These are phyloP conservation scores for Clytia hemisphaerica DNA, from an alignment of 30 jellyfish, hydroid and myxozoan species.

Conservation along the genomic window DNA sequence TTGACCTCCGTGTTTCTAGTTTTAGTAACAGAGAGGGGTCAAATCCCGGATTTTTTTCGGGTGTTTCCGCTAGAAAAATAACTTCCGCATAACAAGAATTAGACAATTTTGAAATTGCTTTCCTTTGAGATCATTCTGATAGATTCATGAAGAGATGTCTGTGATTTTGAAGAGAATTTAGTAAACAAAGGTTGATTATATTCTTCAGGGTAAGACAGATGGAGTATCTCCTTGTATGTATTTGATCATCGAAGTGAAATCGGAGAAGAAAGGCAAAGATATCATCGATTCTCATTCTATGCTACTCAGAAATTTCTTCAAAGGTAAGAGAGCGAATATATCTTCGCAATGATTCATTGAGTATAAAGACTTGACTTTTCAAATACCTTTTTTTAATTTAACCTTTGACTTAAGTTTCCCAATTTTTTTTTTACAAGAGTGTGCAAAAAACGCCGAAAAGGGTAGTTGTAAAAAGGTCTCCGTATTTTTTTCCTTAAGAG, in stretches of 20 bases:
- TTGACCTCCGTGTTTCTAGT: no score
- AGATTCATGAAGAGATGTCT: background rate
- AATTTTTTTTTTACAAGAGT: no score
- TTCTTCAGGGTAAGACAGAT: no score
- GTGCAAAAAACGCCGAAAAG: no score
- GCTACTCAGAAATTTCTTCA: slow-evolving; percentile 55
- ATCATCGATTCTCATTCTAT: slow-evolving; percentile 75
- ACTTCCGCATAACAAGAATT: no score
- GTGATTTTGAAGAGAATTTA: background rate
- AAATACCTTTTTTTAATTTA: background rate
- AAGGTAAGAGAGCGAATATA: no score
- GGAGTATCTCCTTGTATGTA: slow-evolving; percentile 89
- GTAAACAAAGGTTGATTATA: slow-evolving; percentile 68
- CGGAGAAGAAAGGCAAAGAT: slow-evolving; percentile 66
- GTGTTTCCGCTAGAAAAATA: no score
- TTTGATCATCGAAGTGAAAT: slow-evolving; percentile 69
- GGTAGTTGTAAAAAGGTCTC: no score
- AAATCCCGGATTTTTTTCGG: no score
- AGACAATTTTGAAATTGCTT: background rate
- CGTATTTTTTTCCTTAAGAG: no score
- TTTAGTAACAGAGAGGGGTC: no score
- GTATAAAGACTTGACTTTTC: background rate
- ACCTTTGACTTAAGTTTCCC: background rate
- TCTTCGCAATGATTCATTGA: no score
- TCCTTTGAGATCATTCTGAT: background rate